Conservation (phyloP, 2,113 vertebrate genomes). For the Tragelaphus imberbis region DNA sequence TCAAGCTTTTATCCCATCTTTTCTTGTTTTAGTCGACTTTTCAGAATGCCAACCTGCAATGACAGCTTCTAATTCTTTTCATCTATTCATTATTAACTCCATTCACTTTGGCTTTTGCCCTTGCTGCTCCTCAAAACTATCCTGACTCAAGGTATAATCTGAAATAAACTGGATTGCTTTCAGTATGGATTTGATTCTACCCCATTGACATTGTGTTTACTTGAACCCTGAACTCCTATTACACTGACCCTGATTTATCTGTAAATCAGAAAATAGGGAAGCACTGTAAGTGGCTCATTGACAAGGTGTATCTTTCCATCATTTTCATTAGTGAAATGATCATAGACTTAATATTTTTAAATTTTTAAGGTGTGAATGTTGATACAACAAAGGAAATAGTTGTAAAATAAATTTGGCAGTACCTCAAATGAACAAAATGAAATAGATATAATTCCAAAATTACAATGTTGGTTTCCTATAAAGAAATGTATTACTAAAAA, state of each 20-base stretch:
- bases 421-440: not conserved
- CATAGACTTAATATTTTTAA: not conserved
- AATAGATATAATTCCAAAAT: not conserved
- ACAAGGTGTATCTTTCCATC: not conserved
- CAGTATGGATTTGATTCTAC: not conserved
- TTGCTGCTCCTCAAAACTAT: not conserved
- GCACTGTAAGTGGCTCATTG: not conserved
- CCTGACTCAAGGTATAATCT: not conserved
- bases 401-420: not conserved
- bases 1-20: not conserved
- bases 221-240: not conserved
- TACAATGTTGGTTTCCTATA: not conserved
- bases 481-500: not conserved
- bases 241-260: not conserved
- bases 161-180: not conserved
- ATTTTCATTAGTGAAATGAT: slow-evolving; percentile 15
- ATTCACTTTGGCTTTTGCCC: not conserved
- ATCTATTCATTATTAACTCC: not conserved
- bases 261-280: not conserved
- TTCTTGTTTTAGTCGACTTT: not conserved
- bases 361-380: not conserved
- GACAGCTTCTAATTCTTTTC: not conserved
- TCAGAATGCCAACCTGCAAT: not conserved
- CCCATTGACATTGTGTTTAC: not conserved
- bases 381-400: not conserved